Conservation (phyloP, 2,113 vertebrate genomes). For the Forbesichthys agassizii region DNA sequence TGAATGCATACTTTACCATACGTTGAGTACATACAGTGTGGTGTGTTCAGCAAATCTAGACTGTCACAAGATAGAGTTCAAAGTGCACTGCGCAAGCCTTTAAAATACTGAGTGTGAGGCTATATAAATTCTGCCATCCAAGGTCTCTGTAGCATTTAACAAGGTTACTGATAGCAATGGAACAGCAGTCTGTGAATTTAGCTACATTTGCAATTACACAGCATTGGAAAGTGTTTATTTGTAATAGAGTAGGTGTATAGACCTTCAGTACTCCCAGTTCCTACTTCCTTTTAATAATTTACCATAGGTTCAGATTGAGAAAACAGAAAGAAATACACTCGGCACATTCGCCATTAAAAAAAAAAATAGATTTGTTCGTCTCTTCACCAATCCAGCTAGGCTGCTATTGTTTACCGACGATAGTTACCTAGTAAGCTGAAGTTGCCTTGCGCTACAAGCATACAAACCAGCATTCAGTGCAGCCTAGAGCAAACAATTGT, state of each 20-base stretch:
- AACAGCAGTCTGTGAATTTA: not conserved
- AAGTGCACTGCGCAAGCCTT: slow-evolving; percentile 52
- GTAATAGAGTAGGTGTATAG: no score
- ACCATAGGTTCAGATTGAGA: not conserved
- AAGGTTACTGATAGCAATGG: not conserved
- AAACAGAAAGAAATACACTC: no score
- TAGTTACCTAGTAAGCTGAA: no score
- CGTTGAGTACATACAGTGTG: slow-evolving; percentile 21
- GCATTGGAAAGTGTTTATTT: not conserved
- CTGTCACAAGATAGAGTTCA: slow-evolving; percentile 72
- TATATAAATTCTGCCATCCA: slow-evolving; percentile 25
- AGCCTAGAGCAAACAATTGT: no score
- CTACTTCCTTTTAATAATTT: no score
- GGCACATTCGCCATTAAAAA: no score
- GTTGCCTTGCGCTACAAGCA: no score
- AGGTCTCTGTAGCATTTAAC: not conserved
- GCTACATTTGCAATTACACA: not conserved
- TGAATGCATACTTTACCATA: slow-evolving; percentile 24
- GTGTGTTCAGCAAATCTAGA: slow-evolving; percentile 60
- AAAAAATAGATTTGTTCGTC: no score
- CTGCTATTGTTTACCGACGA: no score
- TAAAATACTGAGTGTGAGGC: slow-evolving; percentile 29
- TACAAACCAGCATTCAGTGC: no score
- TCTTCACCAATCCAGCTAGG: no score
- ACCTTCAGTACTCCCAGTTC: no score